Percentiles rank a stretch among this genome's conserved stretches.
Evolutionary conservation across 2,888 invertebrate species (phyloP).

Genomic region (Spisula solida): DNA sequence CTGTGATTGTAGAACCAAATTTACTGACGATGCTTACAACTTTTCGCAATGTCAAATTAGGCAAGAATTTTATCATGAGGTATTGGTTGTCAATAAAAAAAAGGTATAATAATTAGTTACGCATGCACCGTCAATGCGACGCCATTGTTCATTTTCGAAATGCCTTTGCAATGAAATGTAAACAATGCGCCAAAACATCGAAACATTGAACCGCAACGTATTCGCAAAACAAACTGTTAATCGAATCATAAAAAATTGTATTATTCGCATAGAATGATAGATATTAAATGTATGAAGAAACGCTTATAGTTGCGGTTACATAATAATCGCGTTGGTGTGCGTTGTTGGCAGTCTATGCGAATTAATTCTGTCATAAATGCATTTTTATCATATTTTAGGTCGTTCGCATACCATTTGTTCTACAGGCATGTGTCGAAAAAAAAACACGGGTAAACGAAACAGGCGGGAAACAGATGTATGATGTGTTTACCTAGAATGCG

Average conservation of each 20-base stretch:
- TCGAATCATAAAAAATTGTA: not conserved
- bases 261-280: not conserved
- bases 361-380: conserved; percentile 10
- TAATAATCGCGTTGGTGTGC: conserved; percentile 13
- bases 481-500: not conserved
- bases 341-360: not conserved
- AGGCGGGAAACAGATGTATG: conserved; percentile 7
- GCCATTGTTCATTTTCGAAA: not conserved
- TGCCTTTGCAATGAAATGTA: not conserved
- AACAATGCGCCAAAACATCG: not conserved
- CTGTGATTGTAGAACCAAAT: no score
- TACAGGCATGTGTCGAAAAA: conserved; percentile 1
- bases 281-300: conserved; percentile 17
- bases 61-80: no score
- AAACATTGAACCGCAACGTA: not conserved
- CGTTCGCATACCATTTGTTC: conserved; percentile 2
- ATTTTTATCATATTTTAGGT: conserved; percentile 27
- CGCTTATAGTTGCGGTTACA: not conserved
- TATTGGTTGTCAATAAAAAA: no score
- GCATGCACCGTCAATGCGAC: not conserved
- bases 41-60: no score
- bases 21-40: no score
- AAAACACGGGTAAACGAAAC: not conserved
- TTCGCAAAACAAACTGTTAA: not conserved
- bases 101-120: no score